These are phyloP conservation scores for Neodiprion lecontei DNA, from an alignment of 1,140 invertebrate genomes.

Conservation along the genomic window DNA sequence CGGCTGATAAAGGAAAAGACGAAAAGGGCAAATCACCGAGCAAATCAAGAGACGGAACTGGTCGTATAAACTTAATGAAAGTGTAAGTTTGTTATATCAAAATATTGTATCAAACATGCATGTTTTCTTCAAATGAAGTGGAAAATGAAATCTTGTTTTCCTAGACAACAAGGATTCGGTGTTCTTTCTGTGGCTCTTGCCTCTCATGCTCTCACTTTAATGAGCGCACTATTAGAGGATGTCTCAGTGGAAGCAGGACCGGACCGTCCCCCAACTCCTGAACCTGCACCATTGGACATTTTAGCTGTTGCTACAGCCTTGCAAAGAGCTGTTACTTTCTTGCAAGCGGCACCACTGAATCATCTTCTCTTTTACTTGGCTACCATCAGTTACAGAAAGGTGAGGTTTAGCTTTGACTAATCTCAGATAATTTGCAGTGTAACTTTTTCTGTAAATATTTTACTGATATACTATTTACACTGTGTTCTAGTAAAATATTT, in stretches of 20 bases:
- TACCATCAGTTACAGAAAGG: slow-evolving; percentile 88
- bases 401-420: slow-evolving; percentile 36
- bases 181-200: slow-evolving; percentile 83
- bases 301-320: slow-evolving; percentile 69
- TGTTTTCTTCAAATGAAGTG: slow-evolving; percentile 47
- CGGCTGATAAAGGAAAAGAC: slow-evolving; percentile 66
- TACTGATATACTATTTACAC: not conserved
- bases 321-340: slow-evolving; percentile 71
- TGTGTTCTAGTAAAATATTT: not conserved
- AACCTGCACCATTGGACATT: slow-evolving; percentile 67
- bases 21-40: slow-evolving; percentile 72
- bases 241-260: slow-evolving; percentile 65
- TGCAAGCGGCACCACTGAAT: slow-evolving; percentile 72
- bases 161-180: slow-evolving; percentile 79
- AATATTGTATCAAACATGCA: not conserved
- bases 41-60: slow-evolving; percentile 67
- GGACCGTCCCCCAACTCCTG: slow-evolving; percentile 45
- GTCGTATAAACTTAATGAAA: slow-evolving; percentile 72
- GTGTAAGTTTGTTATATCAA: slow-evolving; percentile 63
- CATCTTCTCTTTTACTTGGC: slow-evolving; percentile 87
- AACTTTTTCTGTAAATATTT: slow-evolving; percentile 13
- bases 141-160: slow-evolving; percentile 23
- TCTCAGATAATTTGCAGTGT: slow-evolving; percentile 10
- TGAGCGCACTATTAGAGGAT: slow-evolving; percentile 65
- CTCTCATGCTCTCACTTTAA: slow-evolving; percentile 73